These are phyloP conservation scores for Bicyclus anynana DNA, from an alignment of 1,140 invertebrate genomes.

Conservation along the genomic window DNA sequence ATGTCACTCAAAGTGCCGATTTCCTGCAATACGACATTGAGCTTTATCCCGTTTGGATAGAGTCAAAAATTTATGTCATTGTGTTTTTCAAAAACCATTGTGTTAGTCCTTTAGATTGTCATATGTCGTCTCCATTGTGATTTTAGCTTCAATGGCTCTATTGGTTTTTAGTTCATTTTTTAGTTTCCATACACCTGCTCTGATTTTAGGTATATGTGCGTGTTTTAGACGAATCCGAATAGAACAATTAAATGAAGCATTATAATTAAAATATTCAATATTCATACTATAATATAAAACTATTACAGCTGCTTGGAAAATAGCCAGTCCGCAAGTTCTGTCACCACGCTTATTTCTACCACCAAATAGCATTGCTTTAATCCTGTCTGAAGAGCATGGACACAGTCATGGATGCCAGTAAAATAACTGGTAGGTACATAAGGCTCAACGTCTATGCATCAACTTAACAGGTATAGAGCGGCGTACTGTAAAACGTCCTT, in stretches of 20 bases:
- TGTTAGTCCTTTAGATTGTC: constrained; percentile 67
- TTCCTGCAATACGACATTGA: constrained; percentile 26
- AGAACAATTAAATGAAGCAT: not conserved
- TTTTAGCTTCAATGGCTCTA: constrained; percentile 59
- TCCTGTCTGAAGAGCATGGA: no score
- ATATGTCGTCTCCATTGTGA: constrained; percentile 71
- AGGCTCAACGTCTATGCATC: no score
- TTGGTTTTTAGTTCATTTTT: constrained; percentile 50
- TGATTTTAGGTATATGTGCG: not conserved
- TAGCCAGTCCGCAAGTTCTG: no score
- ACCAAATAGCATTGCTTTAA: no score
- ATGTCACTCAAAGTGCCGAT: constrained; percentile 59
- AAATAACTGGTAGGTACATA: no score
- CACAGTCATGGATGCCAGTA: no score
- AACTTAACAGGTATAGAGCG: no score
- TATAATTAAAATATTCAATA: no score
- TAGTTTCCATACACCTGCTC: constrained; percentile 60
- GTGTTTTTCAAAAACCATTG: constrained; percentile 54
- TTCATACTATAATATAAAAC: no score
- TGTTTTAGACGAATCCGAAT: not conserved
- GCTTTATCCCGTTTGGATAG: constrained; percentile 19
- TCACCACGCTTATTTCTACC: no score
- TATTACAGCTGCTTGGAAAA: no score
- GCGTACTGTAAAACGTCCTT: no score
- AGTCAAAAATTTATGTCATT: constrained; percentile 25